Evolutionary conservation across 1,140 invertebrate genomes (phyloP).

Genomic region (Atta cephalotes): DNA sequence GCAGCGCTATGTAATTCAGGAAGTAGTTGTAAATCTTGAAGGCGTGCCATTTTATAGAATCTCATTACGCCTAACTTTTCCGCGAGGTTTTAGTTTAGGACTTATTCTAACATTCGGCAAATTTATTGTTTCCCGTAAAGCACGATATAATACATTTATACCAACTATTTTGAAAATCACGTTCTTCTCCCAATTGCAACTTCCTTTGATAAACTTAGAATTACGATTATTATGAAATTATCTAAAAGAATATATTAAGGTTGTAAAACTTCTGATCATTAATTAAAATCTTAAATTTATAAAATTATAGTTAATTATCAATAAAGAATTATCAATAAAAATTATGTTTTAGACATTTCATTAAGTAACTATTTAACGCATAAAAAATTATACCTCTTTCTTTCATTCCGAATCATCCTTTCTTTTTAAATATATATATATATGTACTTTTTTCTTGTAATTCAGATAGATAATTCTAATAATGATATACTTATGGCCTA

Average conservation of each 20-base stretch:
- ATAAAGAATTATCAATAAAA: too few species aligned
- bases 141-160: neutral
- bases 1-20: conserved; percentile 15
- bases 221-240: neutral
- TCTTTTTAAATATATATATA: too few species aligned
- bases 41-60: conserved; percentile 41
- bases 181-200: neutral
- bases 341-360: too few species aligned
- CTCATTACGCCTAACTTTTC: conserved; percentile 41
- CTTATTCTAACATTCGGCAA: neutral
- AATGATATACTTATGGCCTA: too few species aligned
- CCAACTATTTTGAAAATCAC: neutral
- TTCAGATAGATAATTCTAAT: neutral
- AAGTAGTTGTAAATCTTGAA: conserved; percentile 41
- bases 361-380: too few species aligned
- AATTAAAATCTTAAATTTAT: too few species aligned
- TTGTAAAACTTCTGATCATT: neutral
- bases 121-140: neutral
- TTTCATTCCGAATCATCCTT: too few species aligned
- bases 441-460: too few species aligned
- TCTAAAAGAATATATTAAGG: neutral
- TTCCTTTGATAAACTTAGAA: neutral
- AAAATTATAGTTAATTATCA: too few species aligned
- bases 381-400: too few species aligned
- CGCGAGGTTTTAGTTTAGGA: neutral